Base-by-base conservation (phyloP, 2,797 vertebrate genomes). In the Rhabdophis nuchalis region DNA sequence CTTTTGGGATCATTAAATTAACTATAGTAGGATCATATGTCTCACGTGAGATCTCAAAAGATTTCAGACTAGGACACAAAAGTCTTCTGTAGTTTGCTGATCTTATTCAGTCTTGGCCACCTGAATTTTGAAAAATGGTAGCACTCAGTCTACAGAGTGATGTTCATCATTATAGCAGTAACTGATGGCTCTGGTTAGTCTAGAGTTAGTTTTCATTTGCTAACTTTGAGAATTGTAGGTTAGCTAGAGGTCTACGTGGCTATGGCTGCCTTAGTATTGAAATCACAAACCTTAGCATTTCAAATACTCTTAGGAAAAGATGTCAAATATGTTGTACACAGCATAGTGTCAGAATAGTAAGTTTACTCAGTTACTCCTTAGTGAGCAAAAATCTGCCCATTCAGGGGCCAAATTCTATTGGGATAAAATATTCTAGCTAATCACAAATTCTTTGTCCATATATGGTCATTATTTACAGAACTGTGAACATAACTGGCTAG, bases 351-450 rank as follows among this genome's bases (percentile, higher is more conserved):
- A 29, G 18, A 61, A n/a, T 14, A 8, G 14, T 58, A 50, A 85
- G 41, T 27, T 54, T 54, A 23, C 23, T 11, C 56, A 58, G 23
- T 3, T 18, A 41, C 68, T 68, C 41, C 16, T 91, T 53, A 53
- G 5, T 23, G 2, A 86, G 18, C 16, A 0, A 0, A 5, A 1
- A 25, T 23, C 0, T 32, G 41, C 50, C 56, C 46, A 52, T 27
- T 23, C 87, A 29, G 29, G 50, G 50, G 14, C 36, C 5, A 36
- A 11, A 14, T 58, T 77, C 13, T 82, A 25, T 25, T 86, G 29
- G 50, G 41, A 85, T 60, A 89, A 64, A 64, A 64, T 32, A 56
- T 56, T 9, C 23, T 52, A n/a, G 12, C 36, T 89, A 54, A 85
- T 7, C 11, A 29, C 16, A 12, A 41, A 86, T 92, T 68, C 58